Conservation (phyloP, 64 coral and sea anemone genomes). For the Stylophora pistillata region DNA sequence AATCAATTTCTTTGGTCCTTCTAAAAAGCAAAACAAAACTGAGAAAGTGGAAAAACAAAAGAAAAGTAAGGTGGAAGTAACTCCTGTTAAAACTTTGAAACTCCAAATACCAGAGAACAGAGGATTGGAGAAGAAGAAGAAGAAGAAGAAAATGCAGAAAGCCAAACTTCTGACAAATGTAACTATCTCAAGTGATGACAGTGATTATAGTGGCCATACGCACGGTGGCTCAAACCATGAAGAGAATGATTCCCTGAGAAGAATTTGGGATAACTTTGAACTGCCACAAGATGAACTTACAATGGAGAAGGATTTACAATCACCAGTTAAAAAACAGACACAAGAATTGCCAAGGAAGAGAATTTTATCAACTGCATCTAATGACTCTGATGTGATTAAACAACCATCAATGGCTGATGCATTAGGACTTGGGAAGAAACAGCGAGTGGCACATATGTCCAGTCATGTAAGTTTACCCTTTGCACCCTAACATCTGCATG, state of each 20-base stretch:
- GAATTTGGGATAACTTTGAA: slow-evolving; percentile 36
- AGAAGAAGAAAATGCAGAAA: not conserved
- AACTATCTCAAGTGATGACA: slow-evolving; percentile 5
- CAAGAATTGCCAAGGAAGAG: not conserved
- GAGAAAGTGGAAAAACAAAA: slow-evolving; percentile 6
- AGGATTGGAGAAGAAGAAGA: not conserved
- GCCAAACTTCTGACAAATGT: not conserved
- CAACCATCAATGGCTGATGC: slow-evolving; percentile 24
- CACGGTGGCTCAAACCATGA: not conserved
- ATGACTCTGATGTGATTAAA: not conserved
- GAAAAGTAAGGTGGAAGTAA: not conserved
- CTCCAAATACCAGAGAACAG: not conserved
- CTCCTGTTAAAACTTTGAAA: slow-evolving; percentile 15
- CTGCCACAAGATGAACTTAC: not conserved
- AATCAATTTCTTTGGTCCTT: slow-evolving; percentile 34
- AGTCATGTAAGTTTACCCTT: slow-evolving; percentile 64
- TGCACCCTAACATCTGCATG: not conserved
- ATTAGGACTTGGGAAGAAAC: slow-evolving; percentile 79
- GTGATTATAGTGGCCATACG: not conserved
- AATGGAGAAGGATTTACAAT: not conserved
- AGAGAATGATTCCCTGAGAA: slow-evolving; percentile 1
- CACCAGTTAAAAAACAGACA: not conserved
- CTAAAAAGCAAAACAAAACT: not conserved
- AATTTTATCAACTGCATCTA: no score
- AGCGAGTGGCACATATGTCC: slow-evolving; percentile 74